Base-by-base conservation (phyloP, 2,797 vertebrate genomes). In the Esox masquinongy region DNA sequence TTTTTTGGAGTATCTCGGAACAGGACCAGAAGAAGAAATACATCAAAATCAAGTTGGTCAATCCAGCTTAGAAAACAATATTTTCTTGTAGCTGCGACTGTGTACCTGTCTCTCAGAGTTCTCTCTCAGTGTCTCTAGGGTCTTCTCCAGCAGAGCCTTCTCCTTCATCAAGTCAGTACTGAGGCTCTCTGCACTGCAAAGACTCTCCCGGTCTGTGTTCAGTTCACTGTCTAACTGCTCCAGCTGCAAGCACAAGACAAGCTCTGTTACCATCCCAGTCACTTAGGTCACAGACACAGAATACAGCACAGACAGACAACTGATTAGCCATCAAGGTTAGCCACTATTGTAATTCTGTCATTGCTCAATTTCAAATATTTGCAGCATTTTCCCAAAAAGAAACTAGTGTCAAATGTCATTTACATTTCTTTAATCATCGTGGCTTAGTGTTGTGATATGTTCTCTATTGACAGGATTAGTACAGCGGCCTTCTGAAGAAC, bases 91-190 rank as follows among this genome's bases (percentile, higher is more conserved):
- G 16, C 8, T 51, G 31, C 24, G 50, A 70, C 61, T 67, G 61
- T 73, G n/a, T 84, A 98, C 97, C 95, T 99, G 97, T 94, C 97
- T 94, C 83, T 99, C 97, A 0, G 97, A 97, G 92, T 97, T 98
- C 89, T 98, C 97, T 77, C 93, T 84, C 39, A 99, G 94, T 0
- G 94, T 95, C 91, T 99, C 97, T 79, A 99, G 93, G 4, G 95
- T 95, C 84, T 97, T 98, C 93, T 99, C 96, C 89, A 99, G 95
- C 79, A 98, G 94, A 39, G 94, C 94, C 84, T 99, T 99, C 83
- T 99, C 97, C 89, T 98, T 99, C 96, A 97, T 95, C 89, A 99
- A 90, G 89, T 98, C 98, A 16, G 95, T 95, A 76, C 95, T 97
- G 84, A 98, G 93, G 61, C 92, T 94, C 82, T 99, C 97, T 3